These are phyloP conservation scores for Gyrodactylus bullatarudis DNA, from an alignment of 1,140 invertebrate species.

Conservation along the genomic window DNA sequence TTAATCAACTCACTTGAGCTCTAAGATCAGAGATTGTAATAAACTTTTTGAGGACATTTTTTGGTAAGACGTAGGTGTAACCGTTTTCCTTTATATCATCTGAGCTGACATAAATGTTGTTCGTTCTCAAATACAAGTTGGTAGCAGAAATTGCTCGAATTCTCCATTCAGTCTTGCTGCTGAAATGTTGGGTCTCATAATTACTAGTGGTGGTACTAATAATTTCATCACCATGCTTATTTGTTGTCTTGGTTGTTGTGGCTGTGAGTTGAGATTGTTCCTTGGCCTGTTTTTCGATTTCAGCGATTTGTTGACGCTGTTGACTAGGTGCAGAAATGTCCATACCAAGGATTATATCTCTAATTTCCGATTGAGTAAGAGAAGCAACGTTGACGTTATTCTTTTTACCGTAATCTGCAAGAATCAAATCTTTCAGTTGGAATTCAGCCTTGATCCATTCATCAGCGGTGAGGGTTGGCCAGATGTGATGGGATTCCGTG, in stretches of 20 bases:
- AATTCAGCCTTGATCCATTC: constrained; percentile 95
- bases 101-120: constrained; percentile 93
- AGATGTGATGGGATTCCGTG: constrained; percentile 93
- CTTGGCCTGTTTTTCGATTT: constrained; percentile 98
- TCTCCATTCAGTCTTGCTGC: constrained; percentile 94
- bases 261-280: constrained; percentile 90
- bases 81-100: constrained; percentile 98
- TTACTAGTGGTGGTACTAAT: constrained; percentile 93
- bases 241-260: constrained; percentile 81
- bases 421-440: constrained; percentile 77
- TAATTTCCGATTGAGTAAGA: constrained; percentile 84
- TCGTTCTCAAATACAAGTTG: constrained; percentile 79
- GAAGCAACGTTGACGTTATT: constrained; percentile 98
- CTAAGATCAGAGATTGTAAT: constrained; percentile 89
- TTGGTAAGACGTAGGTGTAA: constrained; percentile 88
- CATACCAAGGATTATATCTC: constrained; percentile 90
- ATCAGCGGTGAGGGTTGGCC: constrained; percentile 78
- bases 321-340: constrained; percentile 94
- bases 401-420: constrained; percentile 97
- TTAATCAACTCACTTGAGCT: constrained; percentile 28
- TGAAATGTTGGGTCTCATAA: constrained; percentile 87
- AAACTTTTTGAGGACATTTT: constrained; percentile 93
- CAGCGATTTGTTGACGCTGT: constrained; percentile 88
- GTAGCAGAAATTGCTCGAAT: constrained; percentile 84
- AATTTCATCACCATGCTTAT: constrained; percentile 97